Evolutionary conservation across 2,113 vertebrate genomes (phyloP), one percentile per base, ranked within the genome.

Genomic region (Callopanchax toddi): DNA sequence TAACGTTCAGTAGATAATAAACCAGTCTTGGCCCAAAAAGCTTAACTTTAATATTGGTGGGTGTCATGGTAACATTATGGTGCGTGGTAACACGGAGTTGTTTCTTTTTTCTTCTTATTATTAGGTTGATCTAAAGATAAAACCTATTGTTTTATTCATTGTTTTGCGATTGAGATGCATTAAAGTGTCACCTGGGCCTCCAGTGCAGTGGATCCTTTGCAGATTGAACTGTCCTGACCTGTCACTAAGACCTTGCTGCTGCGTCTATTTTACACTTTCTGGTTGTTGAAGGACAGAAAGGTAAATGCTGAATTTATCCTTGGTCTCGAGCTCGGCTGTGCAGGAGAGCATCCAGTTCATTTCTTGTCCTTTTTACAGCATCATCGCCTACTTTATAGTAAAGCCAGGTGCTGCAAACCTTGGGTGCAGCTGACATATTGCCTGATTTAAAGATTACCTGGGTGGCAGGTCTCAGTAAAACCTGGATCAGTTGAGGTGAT

Each of bases 361-460:
- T 44, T 56, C 67, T 72, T 78, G 73, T 74, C 78, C 71, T 37
- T 85, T 88, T 87, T 74, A 76, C 76, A 70, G 81, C 85, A 87
- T 86, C 82, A 84, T 82, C 78, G 81, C 74, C 68, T 82, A 69
- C 78, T 89, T 85, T 87, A 77, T 84, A 78, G 71, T 78, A 85
- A 83, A 82, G 81, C 79, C 65, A 61, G 70, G 76, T 71, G 81
- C 71, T 69, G 86, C 70, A 60, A 73, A 81, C 76, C 82, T 74
- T 86, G 86, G 63, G 60, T 55, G 61, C 55, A 46, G 51, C 81
- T 83, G 83, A 84, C 77, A 85, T 78, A 89, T 89, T 82, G 78
- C 67, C 74, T 82, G 89, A 86, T 89, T 83, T 88, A 83, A 87
- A 76, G 72, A 62, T 76, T 87, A 74, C 82, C 69, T 61, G 50